These are phyloP conservation scores for Littorina saxatilis DNA, from an alignment of 1,140 invertebrate species.

Conservation along the genomic window DNA sequence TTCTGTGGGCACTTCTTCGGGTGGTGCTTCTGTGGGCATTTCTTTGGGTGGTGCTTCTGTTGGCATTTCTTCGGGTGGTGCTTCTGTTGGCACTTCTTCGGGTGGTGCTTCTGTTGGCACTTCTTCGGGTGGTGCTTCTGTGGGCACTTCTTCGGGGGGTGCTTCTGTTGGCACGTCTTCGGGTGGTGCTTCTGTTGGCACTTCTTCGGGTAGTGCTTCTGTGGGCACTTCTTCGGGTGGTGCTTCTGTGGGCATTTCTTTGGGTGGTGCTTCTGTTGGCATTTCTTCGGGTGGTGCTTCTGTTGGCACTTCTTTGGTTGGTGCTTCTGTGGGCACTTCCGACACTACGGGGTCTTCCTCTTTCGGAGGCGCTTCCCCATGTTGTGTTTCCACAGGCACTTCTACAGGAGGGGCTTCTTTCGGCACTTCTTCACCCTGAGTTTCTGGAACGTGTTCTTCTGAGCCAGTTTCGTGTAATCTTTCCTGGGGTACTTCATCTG, in stretches of 20 bases:
- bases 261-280: not conserved
- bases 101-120: too few species aligned
- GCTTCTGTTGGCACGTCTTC: too few species aligned
- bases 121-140: not conserved
- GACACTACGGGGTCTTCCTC: not conserved
- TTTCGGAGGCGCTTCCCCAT: not conserved
- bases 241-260: not conserved
- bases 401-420: not conserved
- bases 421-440: not conserved
- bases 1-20: not conserved
- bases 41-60: not conserved
- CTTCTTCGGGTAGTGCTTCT: not conserved
- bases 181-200: not conserved
- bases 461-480: not conserved
- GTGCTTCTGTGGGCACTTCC: constrained; percentile 1
- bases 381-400: not conserved
- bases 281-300: not conserved
- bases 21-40: not conserved
- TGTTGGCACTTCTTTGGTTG: not conserved
- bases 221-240: not conserved
- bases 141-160: not conserved
- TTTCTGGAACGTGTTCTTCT: not conserved
- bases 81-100: too few species aligned
- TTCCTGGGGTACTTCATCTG: not conserved
- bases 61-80: too few species aligned